Conservation (phyloP, 2,888 invertebrate genomes). For the Mesochorus sp. region DNA sequence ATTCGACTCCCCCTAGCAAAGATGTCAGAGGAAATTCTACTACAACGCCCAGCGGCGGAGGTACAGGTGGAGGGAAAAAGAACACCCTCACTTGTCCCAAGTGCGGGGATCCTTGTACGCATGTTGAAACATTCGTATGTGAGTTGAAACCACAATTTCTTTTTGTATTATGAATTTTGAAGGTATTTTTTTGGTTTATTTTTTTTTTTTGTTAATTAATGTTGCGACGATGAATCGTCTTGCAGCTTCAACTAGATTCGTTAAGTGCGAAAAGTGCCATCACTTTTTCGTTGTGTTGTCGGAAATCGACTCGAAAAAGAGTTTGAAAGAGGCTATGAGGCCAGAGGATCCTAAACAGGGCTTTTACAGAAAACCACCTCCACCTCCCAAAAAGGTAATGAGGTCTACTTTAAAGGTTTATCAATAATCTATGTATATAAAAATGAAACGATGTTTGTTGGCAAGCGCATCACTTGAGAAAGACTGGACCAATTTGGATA, state of each 20-base stretch:
- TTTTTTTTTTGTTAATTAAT: not conserved
- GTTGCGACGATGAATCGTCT: not conserved
- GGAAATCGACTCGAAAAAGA: conserved; percentile 95
- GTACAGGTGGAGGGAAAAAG: conserved; percentile 87
- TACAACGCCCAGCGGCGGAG: conserved; percentile 71
- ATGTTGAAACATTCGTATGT: conserved; percentile 98
- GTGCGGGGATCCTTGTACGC: conserved; percentile 98
- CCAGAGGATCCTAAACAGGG: conserved; percentile 88
- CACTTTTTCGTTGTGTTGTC: conserved; percentile 98
- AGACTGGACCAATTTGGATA: no score
- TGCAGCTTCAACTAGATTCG: conserved; percentile 93
- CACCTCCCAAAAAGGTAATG: conserved; percentile 93
- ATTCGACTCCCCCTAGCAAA: conserved; percentile 76
- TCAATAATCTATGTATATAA: no score
- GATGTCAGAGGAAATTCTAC: conserved; percentile 67
- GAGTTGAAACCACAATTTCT: conserved; percentile 76
- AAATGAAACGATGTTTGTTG: no score
- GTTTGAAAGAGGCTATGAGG: conserved; percentile 88
- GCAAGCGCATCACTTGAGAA: no score
- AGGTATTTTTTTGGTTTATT: not conserved
- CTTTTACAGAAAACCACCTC: conserved; percentile 93
- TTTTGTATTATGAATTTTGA: no score
- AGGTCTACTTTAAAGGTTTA: not conserved
- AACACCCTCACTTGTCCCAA: conserved; percentile 95
- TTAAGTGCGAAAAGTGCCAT: conserved; percentile 98